Conservation (phyloP, 2,113 vertebrate genomes). For the Gallinago undulata region DNA sequence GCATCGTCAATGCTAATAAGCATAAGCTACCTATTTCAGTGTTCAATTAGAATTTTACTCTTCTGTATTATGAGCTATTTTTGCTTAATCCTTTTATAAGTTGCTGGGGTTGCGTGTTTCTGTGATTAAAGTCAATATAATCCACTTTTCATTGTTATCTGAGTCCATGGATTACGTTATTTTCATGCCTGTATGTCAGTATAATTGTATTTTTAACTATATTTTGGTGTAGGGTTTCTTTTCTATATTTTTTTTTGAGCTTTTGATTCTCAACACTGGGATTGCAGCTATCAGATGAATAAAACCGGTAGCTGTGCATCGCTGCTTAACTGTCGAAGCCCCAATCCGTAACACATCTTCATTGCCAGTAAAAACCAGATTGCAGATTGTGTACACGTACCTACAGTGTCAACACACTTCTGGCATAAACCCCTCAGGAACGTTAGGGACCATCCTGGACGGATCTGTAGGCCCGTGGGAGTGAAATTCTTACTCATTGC, state of each 20-base stretch:
- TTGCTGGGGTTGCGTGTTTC: background rate
- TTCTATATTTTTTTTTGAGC: background rate
- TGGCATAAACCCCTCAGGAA: background rate
- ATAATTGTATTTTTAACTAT: background rate
- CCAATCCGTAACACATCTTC: background rate
- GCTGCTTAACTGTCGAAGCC: background rate
- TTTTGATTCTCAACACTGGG: background rate
- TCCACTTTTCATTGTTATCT: slow-evolving; percentile 26
- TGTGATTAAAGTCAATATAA: slow-evolving; percentile 57
- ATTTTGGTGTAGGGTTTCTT: background rate
- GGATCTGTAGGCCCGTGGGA: background rate
- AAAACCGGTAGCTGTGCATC: slow-evolving; percentile 17
- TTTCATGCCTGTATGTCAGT: background rate
- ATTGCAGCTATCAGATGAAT: background rate
- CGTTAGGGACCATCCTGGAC: background rate
- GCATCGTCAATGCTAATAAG: background rate
- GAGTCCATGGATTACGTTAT: background rate
- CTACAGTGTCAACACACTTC: background rate
- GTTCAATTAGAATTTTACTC: background rate
- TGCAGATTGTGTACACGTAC: background rate
- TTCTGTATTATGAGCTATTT: background rate
- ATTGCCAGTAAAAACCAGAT: slow-evolving; percentile 35
- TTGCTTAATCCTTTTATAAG: slow-evolving; percentile 22
- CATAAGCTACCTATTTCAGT: background rate
- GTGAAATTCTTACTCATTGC: background rate